Base-by-base conservation (phyloP, 2,888 invertebrate genomes). In the Apotomis capreana region DNA sequence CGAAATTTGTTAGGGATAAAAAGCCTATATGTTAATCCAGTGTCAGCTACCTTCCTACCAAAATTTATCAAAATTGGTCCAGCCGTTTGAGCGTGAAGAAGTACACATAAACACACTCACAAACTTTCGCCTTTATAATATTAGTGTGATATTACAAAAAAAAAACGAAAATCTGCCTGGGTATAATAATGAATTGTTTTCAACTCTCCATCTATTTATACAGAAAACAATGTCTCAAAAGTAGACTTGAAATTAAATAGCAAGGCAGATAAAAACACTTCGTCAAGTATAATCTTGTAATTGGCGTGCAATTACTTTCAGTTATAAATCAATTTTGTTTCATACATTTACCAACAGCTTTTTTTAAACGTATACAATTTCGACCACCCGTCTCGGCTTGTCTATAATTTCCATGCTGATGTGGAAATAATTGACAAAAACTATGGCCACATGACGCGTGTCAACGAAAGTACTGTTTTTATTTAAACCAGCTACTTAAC, bases 351-450 rank as follows among this genome's bases (percentile, higher is more conserved):
- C 54, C 4, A 40, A 3, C 46, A 49, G 26, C 49, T 10, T 49
- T 12, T 3, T 46, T 26, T 26, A 5, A 9, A 12, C 26, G 40
- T 64, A 55, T 64, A 55, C 55, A 26, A 36, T 46, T 65, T 55
- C 26, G 3, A 46, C 26, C 55, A 26, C 55, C n/a, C 46, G 10
- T 26, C 8, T 62, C 52, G 26, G 40, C 40, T 59, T 12, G 13
- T 36, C n/a, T 59, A 36, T 52, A 52, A 58, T 58, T 51, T 49
- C 13, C 82, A 81, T 83, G 86, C 85, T 82, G 83, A 87, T 87
- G 85, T 79, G 49, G 76, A 83, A 79, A 84, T 87, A 83, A 87
- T 87, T 83, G 82, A 73, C 78, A 76, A 75, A 83, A 83, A 79
- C 68, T 74, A 63, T 72, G 63, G 62, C 79, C 85, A 84, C 78